Evolutionary conservation across 1,140 invertebrate species (phyloP).

Genomic region (Neodiprion pinetum): DNA sequence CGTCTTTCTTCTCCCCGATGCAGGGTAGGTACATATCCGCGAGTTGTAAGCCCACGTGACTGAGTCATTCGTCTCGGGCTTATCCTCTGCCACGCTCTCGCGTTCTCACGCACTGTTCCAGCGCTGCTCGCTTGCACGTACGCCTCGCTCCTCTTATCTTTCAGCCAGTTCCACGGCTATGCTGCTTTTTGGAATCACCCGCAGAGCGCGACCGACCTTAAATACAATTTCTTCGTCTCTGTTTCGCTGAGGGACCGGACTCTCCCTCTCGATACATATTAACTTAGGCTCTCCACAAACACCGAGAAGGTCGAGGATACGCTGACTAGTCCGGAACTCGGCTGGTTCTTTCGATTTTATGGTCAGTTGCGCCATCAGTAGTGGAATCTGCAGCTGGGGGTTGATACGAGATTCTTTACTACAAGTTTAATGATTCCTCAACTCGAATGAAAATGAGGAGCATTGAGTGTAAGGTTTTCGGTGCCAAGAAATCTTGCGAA

Average conservation of each 20-base stretch:
- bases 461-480: too few species aligned
- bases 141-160: neutral
- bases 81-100: conserved; percentile 3
- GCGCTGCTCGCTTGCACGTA: neutral
- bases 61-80: conserved; percentile 3
- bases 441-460: too few species aligned
- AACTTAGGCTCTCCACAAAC: conserved; percentile 3
- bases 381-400: too few species aligned
- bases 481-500: too few species aligned
- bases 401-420: too few species aligned
- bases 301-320: neutral
- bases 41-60: neutral
- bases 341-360: too few species aligned
- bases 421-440: too few species aligned
- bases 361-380: too few species aligned
- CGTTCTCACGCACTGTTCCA: neutral
- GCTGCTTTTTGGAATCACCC: neutral
- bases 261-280: neutral
- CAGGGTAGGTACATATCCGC: conserved; percentile 6
- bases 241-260: neutral
- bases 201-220: neutral
- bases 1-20: neutral
- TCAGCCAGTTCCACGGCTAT: neutral
- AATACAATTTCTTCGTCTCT: neutral
- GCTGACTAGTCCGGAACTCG: too few species aligned